These are phyloP conservation scores for Lepilemur septentrionalis DNA, from an alignment of 2,797 vertebrate species.

Conservation along the genomic window DNA sequence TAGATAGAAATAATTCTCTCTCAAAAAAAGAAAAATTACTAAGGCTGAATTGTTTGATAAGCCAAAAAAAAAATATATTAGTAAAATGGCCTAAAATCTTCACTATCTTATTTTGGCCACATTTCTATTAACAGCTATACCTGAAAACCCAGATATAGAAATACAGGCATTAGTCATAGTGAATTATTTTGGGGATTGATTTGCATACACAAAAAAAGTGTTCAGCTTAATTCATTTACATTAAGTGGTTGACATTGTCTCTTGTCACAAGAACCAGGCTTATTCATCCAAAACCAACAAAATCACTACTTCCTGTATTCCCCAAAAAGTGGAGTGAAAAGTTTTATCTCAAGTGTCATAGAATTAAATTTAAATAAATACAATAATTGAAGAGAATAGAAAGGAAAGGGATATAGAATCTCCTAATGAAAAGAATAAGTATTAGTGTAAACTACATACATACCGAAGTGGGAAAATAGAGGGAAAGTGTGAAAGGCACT, in stretches of 20 bases:
- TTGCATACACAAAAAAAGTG: neutral
- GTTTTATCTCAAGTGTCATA: neutral
- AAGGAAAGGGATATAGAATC: neutral
- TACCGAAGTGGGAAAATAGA: neutral
- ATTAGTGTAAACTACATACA: neutral
- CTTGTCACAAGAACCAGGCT: neutral
- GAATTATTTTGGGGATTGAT: neutral
- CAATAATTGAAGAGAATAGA: slow-evolving; percentile 8
- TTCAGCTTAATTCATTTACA: neutral
- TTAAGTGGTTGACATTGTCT: neutral
- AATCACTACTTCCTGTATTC: neutral
- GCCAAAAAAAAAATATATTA: no score
- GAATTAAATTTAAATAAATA: neutral
- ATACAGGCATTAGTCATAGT: neutral
- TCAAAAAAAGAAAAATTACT: neutral
- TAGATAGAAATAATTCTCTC: neutral
- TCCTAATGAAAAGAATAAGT: neutral
- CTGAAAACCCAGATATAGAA: neutral
- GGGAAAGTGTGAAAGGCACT: neutral
- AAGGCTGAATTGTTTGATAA: neutral
- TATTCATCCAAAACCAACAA: neutral
- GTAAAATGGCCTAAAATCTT: neutral
- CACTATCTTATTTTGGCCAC: neutral
- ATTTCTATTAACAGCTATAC: neutral
- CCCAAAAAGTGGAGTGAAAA: neutral